Evolutionary conservation across 2,888 invertebrate genomes (phyloP).

Genomic region (Oxystoma pomonae): DNA sequence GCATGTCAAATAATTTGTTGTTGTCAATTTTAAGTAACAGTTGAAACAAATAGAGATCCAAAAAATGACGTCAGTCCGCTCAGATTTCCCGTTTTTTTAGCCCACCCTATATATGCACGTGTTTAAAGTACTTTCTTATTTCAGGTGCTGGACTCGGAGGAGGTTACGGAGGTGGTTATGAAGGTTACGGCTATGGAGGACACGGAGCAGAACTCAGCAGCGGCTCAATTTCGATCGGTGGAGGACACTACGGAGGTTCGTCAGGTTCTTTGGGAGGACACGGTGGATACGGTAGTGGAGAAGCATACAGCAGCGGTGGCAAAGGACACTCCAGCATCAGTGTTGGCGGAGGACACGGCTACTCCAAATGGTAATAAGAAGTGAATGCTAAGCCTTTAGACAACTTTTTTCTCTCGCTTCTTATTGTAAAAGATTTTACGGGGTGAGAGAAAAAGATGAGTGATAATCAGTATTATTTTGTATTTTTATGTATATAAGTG

Average conservation of each 20-base stretch:
- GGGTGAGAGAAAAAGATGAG: constrained; percentile 2
- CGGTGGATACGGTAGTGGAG: constrained; percentile 8
- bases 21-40: too few relatives aligned
- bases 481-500: constrained; percentile 19
- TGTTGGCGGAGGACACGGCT: constrained; percentile 6
- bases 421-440: neutral
- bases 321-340: neutral
- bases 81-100: too few relatives aligned
- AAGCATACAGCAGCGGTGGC: too few relatives aligned
- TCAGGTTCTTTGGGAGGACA: constrained; percentile 6
- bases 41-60: too few relatives aligned
- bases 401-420: neutral
- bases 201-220: constrained; percentile 1
- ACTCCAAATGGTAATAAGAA: neutral
- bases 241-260: constrained; percentile 19
- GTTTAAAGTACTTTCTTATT: neutral
- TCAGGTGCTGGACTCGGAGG: constrained; percentile 9
- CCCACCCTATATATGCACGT: too few relatives aligned
- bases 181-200: constrained; percentile 13
- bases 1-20: too few relatives aligned
- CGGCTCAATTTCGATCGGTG: constrained; percentile 18
- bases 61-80: too few relatives aligned
- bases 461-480: constrained; percentile 22
- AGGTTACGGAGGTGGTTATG: constrained; percentile 18
- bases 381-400: neutral